phyloP scores from a whole-genome alignment of 2,797 vertebrate genomes.

The Acanthurus leucopareius region DNA sequence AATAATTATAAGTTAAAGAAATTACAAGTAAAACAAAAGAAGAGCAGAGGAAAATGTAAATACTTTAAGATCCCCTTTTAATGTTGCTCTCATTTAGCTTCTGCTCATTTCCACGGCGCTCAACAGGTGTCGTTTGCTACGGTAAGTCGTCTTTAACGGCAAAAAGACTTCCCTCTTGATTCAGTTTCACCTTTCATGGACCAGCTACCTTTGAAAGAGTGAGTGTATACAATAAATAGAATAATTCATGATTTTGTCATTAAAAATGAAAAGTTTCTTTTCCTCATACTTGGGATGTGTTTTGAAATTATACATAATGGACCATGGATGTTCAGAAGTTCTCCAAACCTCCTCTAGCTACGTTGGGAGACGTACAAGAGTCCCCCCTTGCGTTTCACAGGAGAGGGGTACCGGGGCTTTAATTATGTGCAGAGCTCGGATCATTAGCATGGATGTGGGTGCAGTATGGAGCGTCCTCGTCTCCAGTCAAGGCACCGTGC shows the following conservation, averaged over 20 bases:
- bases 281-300: constrained; percentile 96
- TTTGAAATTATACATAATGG: constrained; percentile 99
- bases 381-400: constrained; percentile 76
- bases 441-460: constrained; percentile 83
- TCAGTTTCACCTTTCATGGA: constrained; percentile 96
- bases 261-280: constrained; percentile 99
- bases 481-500: constrained; percentile 77
- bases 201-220: constrained; percentile 95
- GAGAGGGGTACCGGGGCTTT: constrained; percentile 78
- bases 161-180: constrained; percentile 90
- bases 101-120: constrained; percentile 60
- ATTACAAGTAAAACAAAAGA: constrained; percentile 52
- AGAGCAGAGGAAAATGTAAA: constrained; percentile 19
- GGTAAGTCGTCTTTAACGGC: constrained; percentile 74
- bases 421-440: constrained; percentile 82
- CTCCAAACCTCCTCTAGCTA: constrained; percentile 91
- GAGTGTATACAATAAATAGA: constrained; percentile 99
- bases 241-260: constrained; percentile 99
- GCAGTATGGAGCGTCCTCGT: constrained; percentile 63
- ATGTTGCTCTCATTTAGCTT: constrained; percentile 67
- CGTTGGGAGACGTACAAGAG: constrained; percentile 80
- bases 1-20: constrained; percentile 14
- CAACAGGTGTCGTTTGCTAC: constrained; percentile 84
- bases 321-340: constrained; percentile 97
- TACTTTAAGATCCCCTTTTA: constrained; percentile 51